phyloP scores from a whole-genome alignment of 2,797 vertebrate genomes.

The Amblyraja radiata region DNA sequence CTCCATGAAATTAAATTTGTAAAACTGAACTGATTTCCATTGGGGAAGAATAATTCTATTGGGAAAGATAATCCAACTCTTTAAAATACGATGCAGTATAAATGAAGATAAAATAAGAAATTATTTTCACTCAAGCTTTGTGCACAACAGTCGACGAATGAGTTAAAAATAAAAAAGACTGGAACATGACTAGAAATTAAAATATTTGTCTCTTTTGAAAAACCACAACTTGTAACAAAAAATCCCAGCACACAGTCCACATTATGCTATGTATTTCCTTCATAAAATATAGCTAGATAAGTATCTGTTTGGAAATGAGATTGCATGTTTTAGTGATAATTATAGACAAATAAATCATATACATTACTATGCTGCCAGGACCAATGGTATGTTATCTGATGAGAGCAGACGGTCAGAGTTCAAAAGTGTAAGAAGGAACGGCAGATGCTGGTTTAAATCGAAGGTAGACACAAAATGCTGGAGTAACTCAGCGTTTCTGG shows the following conservation, averaged over 20 bases:
- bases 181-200: not conserved
- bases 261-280: not conserved
- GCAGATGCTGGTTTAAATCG: no score
- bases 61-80: not conserved
- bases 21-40: not conserved
- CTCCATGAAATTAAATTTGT: not conserved
- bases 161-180: not conserved
- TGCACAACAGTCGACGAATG: not conserved
- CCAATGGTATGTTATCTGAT: not conserved
- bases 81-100: not conserved
- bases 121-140: not conserved
- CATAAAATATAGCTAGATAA: not conserved
- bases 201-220: not conserved
- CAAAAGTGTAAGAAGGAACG: not conserved
- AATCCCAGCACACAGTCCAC: not conserved
- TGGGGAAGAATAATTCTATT: not conserved
- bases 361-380: not conserved
- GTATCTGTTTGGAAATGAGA: not conserved
- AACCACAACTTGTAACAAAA: not conserved
- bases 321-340: slow-evolving; percentile 1
- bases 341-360: not conserved
- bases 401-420: not conserved
- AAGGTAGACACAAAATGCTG: no score
- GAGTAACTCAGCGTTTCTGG: no score
- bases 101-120: not conserved